A percentile compares a stretch with the other conserved stretches of the same genome.
These are phyloP conservation scores for Parotocinclus haroldoi DNA, from an alignment of 2,797 vertebrate species.

Conservation along the genomic window DNA sequence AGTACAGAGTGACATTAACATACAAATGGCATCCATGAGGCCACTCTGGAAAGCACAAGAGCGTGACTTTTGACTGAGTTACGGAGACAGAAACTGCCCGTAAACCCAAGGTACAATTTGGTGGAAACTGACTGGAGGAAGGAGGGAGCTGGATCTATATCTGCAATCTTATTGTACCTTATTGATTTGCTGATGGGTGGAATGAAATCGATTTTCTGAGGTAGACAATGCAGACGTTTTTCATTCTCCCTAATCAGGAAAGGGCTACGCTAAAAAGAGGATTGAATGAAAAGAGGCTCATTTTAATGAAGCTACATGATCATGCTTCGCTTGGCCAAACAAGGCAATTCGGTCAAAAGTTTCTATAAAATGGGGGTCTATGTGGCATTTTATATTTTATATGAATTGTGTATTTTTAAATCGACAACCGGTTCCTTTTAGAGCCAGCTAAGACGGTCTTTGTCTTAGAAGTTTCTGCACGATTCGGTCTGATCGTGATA, in stretches of 20 bases:
- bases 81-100: conserved; percentile 45
- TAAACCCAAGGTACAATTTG: conserved; percentile 55
- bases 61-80: conserved; percentile 42
- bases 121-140: conserved; percentile 57
- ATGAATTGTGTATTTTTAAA: conserved; percentile 5
- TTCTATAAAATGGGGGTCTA: no score
- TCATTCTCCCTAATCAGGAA: conserved; percentile 68
- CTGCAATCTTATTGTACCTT: conserved; percentile 74
- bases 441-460: neutral
- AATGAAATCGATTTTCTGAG: conserved; percentile 79
- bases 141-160: conserved; percentile 57
- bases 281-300: conserved; percentile 58
- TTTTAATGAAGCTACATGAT: conserved; percentile 47
- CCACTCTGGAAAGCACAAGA: conserved; percentile 4
- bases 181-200: conserved; percentile 71
- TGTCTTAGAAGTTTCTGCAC: neutral
- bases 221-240: conserved; percentile 79
- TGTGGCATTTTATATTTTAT: no score
- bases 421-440: no score
- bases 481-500: no score
- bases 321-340: conserved; percentile 11
- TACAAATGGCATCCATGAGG: conserved; percentile 62
- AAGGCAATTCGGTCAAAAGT: conserved; percentile 18
- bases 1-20: conserved; percentile 66
- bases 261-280: conserved; percentile 50